phyloP scores from a whole-genome alignment of 1,140 invertebrate species.

The Papilio xuthus region DNA sequence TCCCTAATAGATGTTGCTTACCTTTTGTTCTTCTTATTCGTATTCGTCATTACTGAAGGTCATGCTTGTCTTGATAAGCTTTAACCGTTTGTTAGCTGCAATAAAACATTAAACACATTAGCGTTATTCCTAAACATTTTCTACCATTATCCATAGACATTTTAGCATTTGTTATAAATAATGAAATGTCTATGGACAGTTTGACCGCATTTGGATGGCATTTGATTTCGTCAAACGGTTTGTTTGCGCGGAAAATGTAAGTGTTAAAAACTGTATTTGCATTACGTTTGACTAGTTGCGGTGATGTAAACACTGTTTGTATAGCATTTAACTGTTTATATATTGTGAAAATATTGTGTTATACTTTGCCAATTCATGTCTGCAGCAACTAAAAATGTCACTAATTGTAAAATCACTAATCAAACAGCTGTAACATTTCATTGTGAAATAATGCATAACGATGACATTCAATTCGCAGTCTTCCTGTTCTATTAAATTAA shows the following conservation, averaged over 20 bases:
- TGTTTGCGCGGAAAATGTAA: slow-evolving; percentile 21
- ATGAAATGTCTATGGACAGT: background rate
- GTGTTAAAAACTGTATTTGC: slow-evolving; percentile 28
- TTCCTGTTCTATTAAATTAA: background rate
- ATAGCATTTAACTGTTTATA: background rate
- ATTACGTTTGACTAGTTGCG: background rate
- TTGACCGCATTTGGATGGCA: background rate
- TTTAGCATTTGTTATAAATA: slow-evolving; percentile 2
- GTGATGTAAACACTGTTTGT: background rate
- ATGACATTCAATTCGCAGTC: background rate
- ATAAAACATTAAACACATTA: too few relatives aligned
- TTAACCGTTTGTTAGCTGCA: too few relatives aligned
- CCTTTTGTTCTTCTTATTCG: too few relatives aligned
- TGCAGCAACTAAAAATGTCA: background rate
- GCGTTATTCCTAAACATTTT: background rate
- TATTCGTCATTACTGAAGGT: too few relatives aligned
- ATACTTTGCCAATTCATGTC: background rate
- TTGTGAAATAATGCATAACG: background rate
- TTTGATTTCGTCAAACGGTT: slow-evolving; percentile 21
- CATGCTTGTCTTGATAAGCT: too few relatives aligned
- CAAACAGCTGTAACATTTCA: background rate
- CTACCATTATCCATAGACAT: background rate
- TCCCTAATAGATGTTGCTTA: too few relatives aligned
- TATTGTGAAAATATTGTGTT: slow-evolving; percentile 5
- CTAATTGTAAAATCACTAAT: background rate